Conservation (phyloP, 2,797 vertebrate species). For the Halcyon leucocephala region DNA sequence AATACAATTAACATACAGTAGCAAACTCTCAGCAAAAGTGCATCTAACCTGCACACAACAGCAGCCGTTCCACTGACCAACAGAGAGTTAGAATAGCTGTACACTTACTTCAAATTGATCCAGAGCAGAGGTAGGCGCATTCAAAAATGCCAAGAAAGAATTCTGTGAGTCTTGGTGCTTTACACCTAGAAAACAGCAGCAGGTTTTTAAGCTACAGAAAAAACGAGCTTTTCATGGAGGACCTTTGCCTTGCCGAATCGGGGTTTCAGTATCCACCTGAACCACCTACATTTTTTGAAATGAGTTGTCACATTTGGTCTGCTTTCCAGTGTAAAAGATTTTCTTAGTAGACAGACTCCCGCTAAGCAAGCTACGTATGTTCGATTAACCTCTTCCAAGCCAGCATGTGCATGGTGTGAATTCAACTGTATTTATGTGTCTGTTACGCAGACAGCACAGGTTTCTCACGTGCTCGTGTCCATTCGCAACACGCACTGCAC, state of each 20-base stretch:
- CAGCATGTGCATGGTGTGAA: not conserved
- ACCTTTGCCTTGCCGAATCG: conserved; percentile 63
- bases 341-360: not conserved
- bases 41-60: not conserved
- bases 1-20: not conserved
- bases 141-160: conserved; percentile 98
- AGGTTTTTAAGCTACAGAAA: conserved; percentile 74
- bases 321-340: not conserved
- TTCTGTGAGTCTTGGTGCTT: conserved; percentile 99
- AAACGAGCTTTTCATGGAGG: conserved; percentile 62
- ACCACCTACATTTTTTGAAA: not conserved
- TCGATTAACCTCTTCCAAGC: not conserved
- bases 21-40: not conserved
- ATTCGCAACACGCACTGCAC: not conserved
- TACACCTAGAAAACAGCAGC: conserved; percentile 89
- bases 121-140: conserved; percentile 92
- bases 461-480: not conserved
- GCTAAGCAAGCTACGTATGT: rapidly evolving
- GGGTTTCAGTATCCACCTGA: not conserved
- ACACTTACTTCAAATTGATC: conserved; percentile 97
- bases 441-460: not conserved
- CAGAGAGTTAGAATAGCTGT: conserved; percentile 4
- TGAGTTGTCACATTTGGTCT: not conserved
- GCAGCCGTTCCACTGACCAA: not conserved
- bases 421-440: rapidly evolving